A percentile compares a stretch with the other conserved stretches of the same genome.
These are phyloP conservation scores for Dicrostonyx torquatus DNA, from an alignment of 2,797 vertebrate species.

Conservation along the genomic window DNA sequence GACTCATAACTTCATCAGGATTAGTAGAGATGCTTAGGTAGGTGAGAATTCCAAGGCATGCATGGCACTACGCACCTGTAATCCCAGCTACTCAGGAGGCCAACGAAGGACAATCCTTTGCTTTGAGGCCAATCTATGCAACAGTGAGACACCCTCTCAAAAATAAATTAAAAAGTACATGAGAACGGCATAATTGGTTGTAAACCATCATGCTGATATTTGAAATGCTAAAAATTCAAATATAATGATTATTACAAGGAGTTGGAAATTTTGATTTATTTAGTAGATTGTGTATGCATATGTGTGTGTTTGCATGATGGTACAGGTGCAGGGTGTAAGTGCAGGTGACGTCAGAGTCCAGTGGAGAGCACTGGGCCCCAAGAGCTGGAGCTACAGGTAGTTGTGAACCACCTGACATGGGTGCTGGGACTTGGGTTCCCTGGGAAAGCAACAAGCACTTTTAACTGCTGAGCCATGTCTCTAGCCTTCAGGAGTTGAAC, in stretches of 20 bases:
- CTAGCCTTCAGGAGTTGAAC: not conserved
- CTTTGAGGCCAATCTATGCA: not conserved
- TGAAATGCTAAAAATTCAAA: slow-evolving; percentile 39
- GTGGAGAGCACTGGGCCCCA: not conserved
- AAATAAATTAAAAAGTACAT: not conserved
- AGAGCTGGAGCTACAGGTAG: not conserved
- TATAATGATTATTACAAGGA: not conserved
- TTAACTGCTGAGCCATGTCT: not conserved
- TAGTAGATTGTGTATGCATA: not conserved
- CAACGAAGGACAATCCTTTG: no score
- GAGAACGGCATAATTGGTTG: not conserved
- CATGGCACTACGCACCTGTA: not conserved
- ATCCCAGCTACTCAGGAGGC: not conserved
- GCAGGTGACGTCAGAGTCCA: not conserved
- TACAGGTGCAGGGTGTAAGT: not conserved
- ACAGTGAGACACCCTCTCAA: not conserved
- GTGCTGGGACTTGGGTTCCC: not conserved
- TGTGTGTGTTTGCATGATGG: no score
- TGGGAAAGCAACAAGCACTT: not conserved
- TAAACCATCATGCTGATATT: not conserved
- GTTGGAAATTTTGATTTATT: not conserved
- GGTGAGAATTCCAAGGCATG: not conserved
- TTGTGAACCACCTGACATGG: not conserved
- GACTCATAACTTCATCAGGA: not conserved
- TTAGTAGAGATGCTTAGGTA: not conserved